Conservation (phyloP, 2,888 invertebrate genomes). For the Zhuqinia jingwanae region DNA sequence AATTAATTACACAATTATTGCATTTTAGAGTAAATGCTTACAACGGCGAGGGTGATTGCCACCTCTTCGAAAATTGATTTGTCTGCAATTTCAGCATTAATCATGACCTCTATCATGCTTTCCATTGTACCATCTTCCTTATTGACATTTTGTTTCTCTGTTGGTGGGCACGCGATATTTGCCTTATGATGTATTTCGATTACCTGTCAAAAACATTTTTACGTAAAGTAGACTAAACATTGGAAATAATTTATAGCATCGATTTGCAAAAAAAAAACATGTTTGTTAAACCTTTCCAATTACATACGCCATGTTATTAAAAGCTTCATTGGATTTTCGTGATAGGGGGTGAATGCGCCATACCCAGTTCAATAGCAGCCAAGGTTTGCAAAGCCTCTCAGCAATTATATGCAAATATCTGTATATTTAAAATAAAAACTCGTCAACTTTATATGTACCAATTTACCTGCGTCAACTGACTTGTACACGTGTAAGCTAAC, state of each 20-base stretch:
- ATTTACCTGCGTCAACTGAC: too few species aligned
- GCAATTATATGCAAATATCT: constrained; percentile 42
- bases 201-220: too few species aligned
- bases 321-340: not conserved
- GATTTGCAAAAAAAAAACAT: too few species aligned
- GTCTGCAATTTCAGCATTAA: constrained; percentile 15
- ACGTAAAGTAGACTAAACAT: too few species aligned
- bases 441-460: too few species aligned
- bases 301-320: constrained; percentile 25
- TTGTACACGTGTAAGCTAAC: too few species aligned
- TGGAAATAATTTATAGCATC: too few species aligned
- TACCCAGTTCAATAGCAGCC: constrained; percentile 44
- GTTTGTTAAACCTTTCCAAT: constrained; percentile 38
- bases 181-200: constrained; percentile 26
- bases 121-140: not conserved
- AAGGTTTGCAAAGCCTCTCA: constrained; percentile 34
- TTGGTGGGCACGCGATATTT: too few species aligned
- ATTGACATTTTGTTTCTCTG: too few species aligned
- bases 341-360: constrained; percentile 31
- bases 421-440: too few species aligned
- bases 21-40: not conserved
- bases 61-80: constrained; percentile 44
- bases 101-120: constrained; percentile 51
- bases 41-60: constrained; percentile 35
- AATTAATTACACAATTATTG: too few species aligned